Conservation (phyloP, 1,140 invertebrate species). For the Antheraea pernyi region DNA sequence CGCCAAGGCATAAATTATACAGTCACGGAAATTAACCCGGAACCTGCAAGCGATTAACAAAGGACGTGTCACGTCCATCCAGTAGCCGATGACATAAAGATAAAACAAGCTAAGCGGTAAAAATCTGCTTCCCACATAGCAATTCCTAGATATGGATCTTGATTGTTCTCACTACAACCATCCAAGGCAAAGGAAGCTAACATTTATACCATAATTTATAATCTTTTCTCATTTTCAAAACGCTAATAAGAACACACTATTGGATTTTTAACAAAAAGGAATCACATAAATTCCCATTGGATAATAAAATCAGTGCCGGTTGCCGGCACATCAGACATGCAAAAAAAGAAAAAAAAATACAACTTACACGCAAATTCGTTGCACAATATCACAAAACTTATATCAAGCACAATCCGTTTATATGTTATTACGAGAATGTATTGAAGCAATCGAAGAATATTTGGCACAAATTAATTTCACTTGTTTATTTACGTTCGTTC, state of each 20-base stretch:
- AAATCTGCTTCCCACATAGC: conserved; percentile 1
- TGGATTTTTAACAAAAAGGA: neutral
- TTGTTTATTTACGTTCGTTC: conserved; percentile 73
- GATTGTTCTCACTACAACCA: neutral
- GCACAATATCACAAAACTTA: conserved; percentile 44
- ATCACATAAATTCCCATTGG: conserved; percentile 20
- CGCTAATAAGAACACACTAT: neutral
- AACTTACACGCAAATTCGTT: conserved; percentile 66
- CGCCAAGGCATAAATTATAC: neutral
- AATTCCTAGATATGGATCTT: conserved; percentile 1
- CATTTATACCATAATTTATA: neutral
- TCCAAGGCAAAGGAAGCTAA: neutral
- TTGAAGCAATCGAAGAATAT: conserved; percentile 33
- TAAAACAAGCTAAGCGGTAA: neutral
- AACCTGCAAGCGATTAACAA: neutral
- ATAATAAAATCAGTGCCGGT: conserved; percentile 39
- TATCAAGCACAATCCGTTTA: conserved; percentile 32
- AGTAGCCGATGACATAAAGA: neutral
- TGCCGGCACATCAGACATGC: conserved; percentile 34
- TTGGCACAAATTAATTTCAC: conserved; percentile 55
- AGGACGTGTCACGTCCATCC: neutral
- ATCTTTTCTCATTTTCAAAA: neutral
- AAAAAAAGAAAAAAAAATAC: conserved; percentile 42
- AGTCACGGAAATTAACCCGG: neutral
- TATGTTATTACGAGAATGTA: conserved; percentile 26